Base-by-base conservation (phyloP, 2,797 vertebrate species). In the Cirrhinus mrigala region DNA sequence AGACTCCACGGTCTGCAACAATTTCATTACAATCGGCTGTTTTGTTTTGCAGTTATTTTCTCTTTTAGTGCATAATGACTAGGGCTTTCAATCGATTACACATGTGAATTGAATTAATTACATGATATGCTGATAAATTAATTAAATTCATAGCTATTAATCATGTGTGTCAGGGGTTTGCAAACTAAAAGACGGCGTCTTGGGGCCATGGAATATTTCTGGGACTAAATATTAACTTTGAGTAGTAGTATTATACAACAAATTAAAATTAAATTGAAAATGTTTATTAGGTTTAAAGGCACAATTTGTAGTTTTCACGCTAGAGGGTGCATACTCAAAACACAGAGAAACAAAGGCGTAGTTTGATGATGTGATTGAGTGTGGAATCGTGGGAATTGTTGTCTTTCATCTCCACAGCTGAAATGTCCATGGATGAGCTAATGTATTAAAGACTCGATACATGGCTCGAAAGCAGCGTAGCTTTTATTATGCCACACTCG, bases 21-120 rank as follows among this genome's bases (percentile, higher is more conserved):
- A 87, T 81, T 82, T 81, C 27, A 78, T 84, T 84, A 60, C 56
- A 85, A 80, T 81, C 22, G 24, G 6, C 54, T 46, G 79, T 62
- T 66, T 80, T 58, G 18, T 60, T 76, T 80, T 68, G 52, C 62
- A 60, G 68, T 77, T 84, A 66, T 84, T 33, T 69, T 50, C 50
- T 54, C 48, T 69, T 81, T 68, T 69, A 60, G 20, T 48, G 62
- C 40, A 9, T 76, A 29, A 66, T 86, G 48, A 29, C 71, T 58
- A 48, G 12, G 9, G 48, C 37, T 66, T 48, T 85, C 37, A 79
- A 79, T 85, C 46, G 7, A 40, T 54, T 86, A n/a, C 71, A 73
- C 15, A 33, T 29, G 37, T 29, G 64, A 52, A 69, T 69, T 81
- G 27, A 81, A 52, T 54, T 48, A 81, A 81, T 81, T 69, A n/a